Conservation (phyloP, 2,888 invertebrate species). For the Arge pagana region DNA sequence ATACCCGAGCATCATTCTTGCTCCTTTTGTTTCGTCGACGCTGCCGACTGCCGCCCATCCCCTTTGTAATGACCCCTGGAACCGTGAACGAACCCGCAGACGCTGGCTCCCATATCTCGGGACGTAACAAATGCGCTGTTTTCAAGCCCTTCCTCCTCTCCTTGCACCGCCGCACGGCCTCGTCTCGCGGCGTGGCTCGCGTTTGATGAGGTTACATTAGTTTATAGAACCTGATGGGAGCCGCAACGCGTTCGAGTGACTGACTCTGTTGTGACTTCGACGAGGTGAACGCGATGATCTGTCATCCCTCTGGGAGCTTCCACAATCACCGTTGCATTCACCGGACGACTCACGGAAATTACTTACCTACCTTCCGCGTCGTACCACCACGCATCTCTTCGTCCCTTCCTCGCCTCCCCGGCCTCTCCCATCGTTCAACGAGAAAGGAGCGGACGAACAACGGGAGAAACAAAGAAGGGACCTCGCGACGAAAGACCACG, state of each 20-base stretch:
- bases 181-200: conserved; percentile 23
- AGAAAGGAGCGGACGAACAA: too few relatives aligned
- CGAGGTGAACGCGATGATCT: conserved; percentile 50
- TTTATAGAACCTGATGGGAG: conserved; percentile 44
- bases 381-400: too few relatives aligned
- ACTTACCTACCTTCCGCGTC: too few relatives aligned
- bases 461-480: too few relatives aligned
- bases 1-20: conserved; percentile 53
- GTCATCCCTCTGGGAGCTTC: conserved; percentile 44
- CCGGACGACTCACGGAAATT: too few relatives aligned
- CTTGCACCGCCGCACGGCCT: conserved; percentile 13
- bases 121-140: conserved; percentile 53
- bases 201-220: conserved; percentile 47
- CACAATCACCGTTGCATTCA: conserved; percentile 49
- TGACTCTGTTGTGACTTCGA: conserved; percentile 55
- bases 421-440: too few relatives aligned
- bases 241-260: conserved; percentile 36
- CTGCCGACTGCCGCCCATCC: conserved; percentile 27
- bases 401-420: too few relatives aligned
- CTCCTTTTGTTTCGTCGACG: conserved; percentile 45
- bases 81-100: conserved; percentile 31
- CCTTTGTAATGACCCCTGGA: conserved; percentile 44
- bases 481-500: too few relatives aligned
- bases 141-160: conserved; percentile 36
- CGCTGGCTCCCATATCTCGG: conserved; percentile 21